Evolutionary conservation across 2,888 invertebrate genomes (phyloP).

Genomic region (Phymatocera aterrima): DNA sequence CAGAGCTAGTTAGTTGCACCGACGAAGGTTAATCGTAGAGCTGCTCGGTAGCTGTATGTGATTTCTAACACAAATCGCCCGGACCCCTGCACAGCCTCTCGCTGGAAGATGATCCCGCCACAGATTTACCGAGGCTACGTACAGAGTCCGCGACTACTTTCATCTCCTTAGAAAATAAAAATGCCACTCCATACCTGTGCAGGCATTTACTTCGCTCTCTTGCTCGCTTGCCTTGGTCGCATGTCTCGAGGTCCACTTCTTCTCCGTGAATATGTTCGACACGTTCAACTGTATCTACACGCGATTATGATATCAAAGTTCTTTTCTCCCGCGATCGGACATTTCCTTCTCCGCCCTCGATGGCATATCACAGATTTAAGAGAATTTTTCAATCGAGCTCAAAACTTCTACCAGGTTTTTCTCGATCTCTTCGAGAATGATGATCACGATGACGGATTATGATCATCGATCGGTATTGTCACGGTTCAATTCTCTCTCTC

Average conservation of each 20-base stretch:
- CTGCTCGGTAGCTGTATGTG: not conserved
- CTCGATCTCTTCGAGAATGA: not conserved
- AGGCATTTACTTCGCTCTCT: conserved; percentile 23
- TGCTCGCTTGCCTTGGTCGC: conserved; percentile 17
- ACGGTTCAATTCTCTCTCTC: too few species aligned
- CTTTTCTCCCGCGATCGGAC: not conserved
- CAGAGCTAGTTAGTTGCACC: not conserved
- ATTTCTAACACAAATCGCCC: not conserved
- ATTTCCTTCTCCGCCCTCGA: not conserved
- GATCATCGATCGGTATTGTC: too few species aligned
- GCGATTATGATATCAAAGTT: not conserved
- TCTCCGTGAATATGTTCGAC: not conserved
- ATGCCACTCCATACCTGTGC: conserved; percentile 26
- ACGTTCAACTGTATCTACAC: not conserved
- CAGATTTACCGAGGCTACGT: conserved; percentile 13
- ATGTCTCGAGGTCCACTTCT: conserved; percentile 30
- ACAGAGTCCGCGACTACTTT: conserved; percentile 19
- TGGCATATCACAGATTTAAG: not conserved
- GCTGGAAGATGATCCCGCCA: conserved; percentile 17
- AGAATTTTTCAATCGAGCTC: too few species aligned
- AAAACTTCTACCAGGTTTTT: too few species aligned
- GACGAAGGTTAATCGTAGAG: conserved; percentile 16
- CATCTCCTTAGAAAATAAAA: conserved; percentile 43
- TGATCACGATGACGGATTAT: too few species aligned
- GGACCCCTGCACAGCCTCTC: not conserved